Conservation (phyloP, 2,113 vertebrate genomes). For the Callochromis pleurospilus region DNA sequence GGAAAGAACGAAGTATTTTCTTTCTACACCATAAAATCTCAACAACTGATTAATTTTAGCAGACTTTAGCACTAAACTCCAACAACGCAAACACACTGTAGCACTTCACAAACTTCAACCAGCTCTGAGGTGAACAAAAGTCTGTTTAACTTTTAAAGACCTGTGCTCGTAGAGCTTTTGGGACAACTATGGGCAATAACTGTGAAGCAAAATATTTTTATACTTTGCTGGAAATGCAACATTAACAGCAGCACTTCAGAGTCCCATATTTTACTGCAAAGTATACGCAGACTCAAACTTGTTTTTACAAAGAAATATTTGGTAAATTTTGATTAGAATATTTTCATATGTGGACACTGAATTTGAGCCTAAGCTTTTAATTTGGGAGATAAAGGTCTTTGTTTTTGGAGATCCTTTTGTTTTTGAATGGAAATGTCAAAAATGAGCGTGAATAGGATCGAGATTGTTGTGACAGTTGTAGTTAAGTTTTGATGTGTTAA, state of each 20-base stretch:
- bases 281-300: neutral
- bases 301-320: neutral
- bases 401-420: neutral
- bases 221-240: neutral
- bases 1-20: neutral
- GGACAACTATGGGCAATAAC: neutral
- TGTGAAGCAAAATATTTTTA: neutral
- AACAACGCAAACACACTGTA: neutral
- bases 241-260: neutral
- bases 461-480: neutral
- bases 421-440: neutral
- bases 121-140: neutral
- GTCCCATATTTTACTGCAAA: neutral
- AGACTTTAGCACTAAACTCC: neutral
- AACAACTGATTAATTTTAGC: neutral
- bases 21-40: neutral
- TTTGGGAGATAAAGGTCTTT: neutral
- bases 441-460: neutral
- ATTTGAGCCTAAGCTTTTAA: fast-evolving
- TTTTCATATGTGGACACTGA: neutral
- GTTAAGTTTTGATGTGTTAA: neutral
- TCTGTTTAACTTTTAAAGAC: neutral
- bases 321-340: neutral
- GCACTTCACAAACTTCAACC: neutral
- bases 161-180: neutral